Conservation (phyloP, 2,113 vertebrate species). For the Ramphastos sulfuratus region DNA sequence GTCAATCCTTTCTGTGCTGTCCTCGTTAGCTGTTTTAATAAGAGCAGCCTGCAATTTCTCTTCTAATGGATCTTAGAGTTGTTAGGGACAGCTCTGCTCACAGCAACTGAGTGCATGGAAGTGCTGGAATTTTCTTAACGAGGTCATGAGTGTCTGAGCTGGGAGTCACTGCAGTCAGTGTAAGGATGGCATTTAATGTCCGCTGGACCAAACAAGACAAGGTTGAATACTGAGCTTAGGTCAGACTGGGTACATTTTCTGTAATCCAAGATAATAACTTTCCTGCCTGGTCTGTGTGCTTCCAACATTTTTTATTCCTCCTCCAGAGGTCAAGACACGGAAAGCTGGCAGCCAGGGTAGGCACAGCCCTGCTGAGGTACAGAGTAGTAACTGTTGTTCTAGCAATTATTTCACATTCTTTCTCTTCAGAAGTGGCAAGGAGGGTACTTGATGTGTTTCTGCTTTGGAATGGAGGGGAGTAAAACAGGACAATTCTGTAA, state of each 20-base stretch:
- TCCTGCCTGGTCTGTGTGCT: not conserved
- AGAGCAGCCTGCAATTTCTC: not conserved
- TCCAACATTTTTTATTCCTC: not conserved
- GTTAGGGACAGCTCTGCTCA: not conserved
- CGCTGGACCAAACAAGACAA: not conserved
- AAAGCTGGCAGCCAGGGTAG: not conserved
- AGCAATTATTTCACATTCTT: not conserved
- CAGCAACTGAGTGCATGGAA: not conserved
- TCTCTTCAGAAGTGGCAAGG: not conserved
- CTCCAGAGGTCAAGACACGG: not conserved
- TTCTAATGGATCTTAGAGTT: not conserved
- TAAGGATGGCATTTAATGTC: not conserved
- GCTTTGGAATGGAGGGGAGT: not conserved
- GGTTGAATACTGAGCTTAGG: not conserved
- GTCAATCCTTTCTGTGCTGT: not conserved
- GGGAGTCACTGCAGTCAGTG: not conserved
- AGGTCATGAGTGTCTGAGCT: not conserved
- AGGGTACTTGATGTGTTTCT: not conserved
- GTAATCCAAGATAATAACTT: not conserved
- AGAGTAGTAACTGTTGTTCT: not conserved
- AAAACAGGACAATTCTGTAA: not conserved
- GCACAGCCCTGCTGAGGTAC: not conserved
- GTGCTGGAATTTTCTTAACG: not conserved
- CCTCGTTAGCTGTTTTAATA: constrained; percentile 21
- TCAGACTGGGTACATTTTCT: not conserved